Evolutionary conservation across 2,888 invertebrate species (phyloP).

Genomic region (Theodoxus fluviatilis): DNA sequence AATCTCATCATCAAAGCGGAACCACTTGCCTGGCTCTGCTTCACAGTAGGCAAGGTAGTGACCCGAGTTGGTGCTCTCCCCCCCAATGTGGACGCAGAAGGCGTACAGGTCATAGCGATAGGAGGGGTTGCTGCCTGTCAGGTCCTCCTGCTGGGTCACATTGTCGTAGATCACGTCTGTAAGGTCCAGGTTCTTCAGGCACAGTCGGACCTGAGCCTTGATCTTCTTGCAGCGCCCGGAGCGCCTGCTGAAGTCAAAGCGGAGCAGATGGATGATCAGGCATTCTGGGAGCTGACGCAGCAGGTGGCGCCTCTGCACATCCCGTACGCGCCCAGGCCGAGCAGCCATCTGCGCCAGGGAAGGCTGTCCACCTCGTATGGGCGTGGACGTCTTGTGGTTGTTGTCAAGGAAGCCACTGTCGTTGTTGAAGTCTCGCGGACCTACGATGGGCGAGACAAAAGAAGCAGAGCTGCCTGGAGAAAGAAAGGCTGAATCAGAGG

Average conservation of each 20-base stretch:
- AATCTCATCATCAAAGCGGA: slow-evolving; percentile 58
- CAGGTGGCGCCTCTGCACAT: slow-evolving; percentile 55
- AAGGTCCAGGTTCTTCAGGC: slow-evolving; percentile 52
- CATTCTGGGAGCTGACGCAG: slow-evolving; percentile 61
- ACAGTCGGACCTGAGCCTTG: slow-evolving; percentile 54
- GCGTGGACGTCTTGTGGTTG: slow-evolving; percentile 58
- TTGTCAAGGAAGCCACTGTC: slow-evolving; percentile 58
- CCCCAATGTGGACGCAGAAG: slow-evolving; percentile 58
- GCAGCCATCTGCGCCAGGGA: slow-evolving; percentile 20
- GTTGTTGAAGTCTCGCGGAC: slow-evolving; percentile 36
- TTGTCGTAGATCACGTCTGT: slow-evolving; percentile 56
- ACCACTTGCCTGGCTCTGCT: slow-evolving; percentile 48
- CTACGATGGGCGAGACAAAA: slow-evolving; percentile 21
- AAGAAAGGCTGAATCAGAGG: slow-evolving; percentile 27
- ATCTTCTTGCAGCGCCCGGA: slow-evolving; percentile 50
- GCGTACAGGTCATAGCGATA: slow-evolving; percentile 57
- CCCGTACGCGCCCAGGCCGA: slow-evolving; percentile 31
- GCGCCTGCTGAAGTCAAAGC: slow-evolving; percentile 52
- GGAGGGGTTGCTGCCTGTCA: slow-evolving; percentile 40
- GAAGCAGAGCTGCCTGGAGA: slow-evolving; percentile 17
- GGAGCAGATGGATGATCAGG: slow-evolving; percentile 59
- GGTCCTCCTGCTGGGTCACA: slow-evolving; percentile 52
- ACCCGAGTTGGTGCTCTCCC: slow-evolving; percentile 53
- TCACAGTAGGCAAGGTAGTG: slow-evolving; percentile 59
- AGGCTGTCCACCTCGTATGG: slow-evolving; percentile 37